phyloP scores from a whole-genome alignment of 2,888 invertebrate species.

The Ennomos erosarius region DNA sequence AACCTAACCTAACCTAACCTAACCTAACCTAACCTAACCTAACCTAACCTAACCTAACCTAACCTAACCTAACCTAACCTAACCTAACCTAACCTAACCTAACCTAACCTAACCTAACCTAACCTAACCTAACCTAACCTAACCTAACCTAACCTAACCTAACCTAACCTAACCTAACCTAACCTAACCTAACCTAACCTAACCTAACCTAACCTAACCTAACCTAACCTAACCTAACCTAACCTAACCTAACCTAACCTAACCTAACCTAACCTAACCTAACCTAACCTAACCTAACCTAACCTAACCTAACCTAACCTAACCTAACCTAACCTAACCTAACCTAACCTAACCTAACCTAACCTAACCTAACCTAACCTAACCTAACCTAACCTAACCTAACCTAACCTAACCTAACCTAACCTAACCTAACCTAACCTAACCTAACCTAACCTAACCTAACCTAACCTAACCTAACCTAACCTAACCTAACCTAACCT shows the following conservation, averaged over 20 bases:
- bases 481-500: conserved; percentile 1
- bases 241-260: conserved; percentile 1
- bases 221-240: conserved; percentile 1
- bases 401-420: conserved; percentile 1
- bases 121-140: conserved; percentile 1
- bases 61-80: conserved; percentile 1
- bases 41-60: conserved; percentile 1
- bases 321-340: conserved; percentile 1
- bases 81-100: conserved; percentile 1
- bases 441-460: conserved; percentile 1
- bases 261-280: conserved; percentile 1
- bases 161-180: conserved; percentile 1
- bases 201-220: conserved; percentile 1
- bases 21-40: conserved; percentile 1
- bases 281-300: conserved; percentile 1
- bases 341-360: conserved; percentile 1
- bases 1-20: conserved; percentile 1
- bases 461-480: conserved; percentile 1
- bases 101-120: conserved; percentile 1
- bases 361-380: conserved; percentile 1
- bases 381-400: conserved; percentile 1
- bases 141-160: conserved; percentile 1
- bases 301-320: conserved; percentile 1
- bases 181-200: conserved; percentile 1
- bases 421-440: conserved; percentile 1